These are phyloP conservation scores for Chaetodon trifascialis DNA, from an alignment of 2,113 vertebrate genomes.

Conservation along the genomic window DNA sequence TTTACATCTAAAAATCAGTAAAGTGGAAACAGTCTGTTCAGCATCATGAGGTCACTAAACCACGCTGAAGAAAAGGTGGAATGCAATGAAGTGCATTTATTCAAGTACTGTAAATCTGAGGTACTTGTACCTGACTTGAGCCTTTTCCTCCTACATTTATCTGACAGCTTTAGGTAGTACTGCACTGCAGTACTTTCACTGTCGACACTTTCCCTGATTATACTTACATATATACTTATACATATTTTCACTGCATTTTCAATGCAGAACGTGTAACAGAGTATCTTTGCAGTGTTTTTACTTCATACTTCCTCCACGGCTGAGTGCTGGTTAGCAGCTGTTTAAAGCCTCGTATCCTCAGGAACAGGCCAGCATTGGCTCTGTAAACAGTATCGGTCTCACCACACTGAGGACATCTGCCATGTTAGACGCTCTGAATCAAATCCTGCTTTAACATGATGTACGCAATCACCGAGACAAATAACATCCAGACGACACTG, in stretches of 20 bases:
- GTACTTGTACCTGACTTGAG: no score
- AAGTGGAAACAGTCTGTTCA: neutral
- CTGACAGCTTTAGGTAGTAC: no score
- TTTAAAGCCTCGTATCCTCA: neutral
- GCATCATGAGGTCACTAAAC: neutral
- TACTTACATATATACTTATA: no score
- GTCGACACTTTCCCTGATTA: no score
- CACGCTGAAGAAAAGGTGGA: no score
- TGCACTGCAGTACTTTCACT: no score
- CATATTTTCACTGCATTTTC: no score
- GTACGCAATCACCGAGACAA: slow-evolving; percentile 59
- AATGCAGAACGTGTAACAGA: neutral
- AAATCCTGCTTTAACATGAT: slow-evolving; percentile 61
- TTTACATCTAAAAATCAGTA: neutral
- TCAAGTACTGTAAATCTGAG: no score
- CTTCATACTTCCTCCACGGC: no score
- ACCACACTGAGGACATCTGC: slow-evolving; percentile 36
- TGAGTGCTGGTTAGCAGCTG: neutral
- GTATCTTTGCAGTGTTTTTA: neutral
- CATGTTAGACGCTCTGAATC: slow-evolving; percentile 25
- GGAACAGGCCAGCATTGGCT: neutral
- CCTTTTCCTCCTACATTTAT: no score
- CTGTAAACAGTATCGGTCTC: neutral
- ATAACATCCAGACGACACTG: slow-evolving; percentile 56
- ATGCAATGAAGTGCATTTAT: no score